Percentiles rank a stretch among this genome's conserved stretches.
phyloP scores from a whole-genome alignment of 2,888 invertebrate species.

The Acanthosepion esculentum region DNA sequence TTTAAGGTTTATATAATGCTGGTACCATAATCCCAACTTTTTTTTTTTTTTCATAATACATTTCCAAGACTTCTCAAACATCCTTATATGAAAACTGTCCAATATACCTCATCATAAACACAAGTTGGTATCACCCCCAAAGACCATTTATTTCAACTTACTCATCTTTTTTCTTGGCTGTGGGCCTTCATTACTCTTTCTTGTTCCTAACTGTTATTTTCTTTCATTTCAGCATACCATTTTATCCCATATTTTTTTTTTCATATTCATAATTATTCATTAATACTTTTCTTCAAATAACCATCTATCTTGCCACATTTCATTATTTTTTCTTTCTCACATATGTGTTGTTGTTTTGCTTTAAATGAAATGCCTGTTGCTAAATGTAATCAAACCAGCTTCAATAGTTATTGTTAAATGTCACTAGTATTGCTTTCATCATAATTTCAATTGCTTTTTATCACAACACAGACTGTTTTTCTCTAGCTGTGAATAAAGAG shows the following conservation, averaged over 20 bases:
- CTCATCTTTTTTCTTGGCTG: background rate
- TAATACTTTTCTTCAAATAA: background rate
- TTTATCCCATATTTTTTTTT: background rate
- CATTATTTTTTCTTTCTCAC: background rate
- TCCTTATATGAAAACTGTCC: background rate
- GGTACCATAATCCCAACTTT: too few species aligned
- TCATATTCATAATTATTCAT: background rate
- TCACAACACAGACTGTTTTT: too few species aligned
- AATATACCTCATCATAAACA: background rate
- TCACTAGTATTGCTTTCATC: too few species aligned
- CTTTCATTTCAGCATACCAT: background rate
- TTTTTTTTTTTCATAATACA: too few species aligned
- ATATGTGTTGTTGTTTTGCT: background rate
- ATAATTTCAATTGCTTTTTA: too few species aligned
- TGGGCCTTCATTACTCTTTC: background rate
- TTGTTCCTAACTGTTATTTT: background rate
- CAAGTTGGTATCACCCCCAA: background rate
- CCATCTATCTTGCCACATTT: background rate
- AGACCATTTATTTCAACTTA: background rate
- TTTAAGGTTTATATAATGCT: too few species aligned
- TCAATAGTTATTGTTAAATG: too few species aligned
- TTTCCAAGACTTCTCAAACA: background rate
- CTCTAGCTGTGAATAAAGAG: too few species aligned
- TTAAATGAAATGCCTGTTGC: background rate
- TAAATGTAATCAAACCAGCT: background rate